Percentiles rank a stretch among this genome's conserved stretches.
Conservation (phyloP, 2,113 vertebrate species). For the Rutilus rutilus region DNA sequence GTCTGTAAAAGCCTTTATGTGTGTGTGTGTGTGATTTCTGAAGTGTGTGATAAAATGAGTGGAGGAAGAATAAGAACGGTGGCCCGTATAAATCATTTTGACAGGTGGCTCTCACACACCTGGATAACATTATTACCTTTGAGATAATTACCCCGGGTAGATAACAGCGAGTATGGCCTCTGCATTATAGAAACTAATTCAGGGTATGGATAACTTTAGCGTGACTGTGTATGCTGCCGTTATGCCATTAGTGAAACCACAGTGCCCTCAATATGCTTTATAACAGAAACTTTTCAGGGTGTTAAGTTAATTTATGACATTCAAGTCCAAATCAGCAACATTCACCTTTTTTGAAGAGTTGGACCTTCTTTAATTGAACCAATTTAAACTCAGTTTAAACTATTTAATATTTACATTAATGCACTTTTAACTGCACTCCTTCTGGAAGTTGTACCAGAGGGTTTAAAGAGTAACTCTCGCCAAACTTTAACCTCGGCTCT, state of each 20-base stretch:
- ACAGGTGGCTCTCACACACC: slow-evolving; percentile 44
- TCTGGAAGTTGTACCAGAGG: neutral
- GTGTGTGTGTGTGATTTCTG: slow-evolving; percentile 35
- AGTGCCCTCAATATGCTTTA: neutral
- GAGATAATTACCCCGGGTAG: slow-evolving; percentile 49
- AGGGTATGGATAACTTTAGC: slow-evolving; percentile 25
- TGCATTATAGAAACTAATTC: slow-evolving; percentile 32
- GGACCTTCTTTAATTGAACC: neutral
- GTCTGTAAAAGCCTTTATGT: slow-evolving; percentile 27
- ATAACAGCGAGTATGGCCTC: slow-evolving; percentile 41
- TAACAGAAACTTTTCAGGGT: neutral
- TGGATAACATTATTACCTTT: slow-evolving; percentile 56
- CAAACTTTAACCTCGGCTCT: too few species aligned
- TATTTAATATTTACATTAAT: neutral
- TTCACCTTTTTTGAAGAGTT: neutral
- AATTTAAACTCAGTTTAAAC: neutral
- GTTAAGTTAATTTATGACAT: neutral
- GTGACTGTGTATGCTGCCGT: neutral
- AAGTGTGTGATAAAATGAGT: slow-evolving; percentile 48
- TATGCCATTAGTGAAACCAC: neutral
- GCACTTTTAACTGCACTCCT: neutral
- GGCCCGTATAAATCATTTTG: slow-evolving; percentile 55
- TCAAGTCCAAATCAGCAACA: neutral
- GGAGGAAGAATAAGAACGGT: slow-evolving; percentile 32
- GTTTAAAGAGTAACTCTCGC: too few species aligned